Evolutionary conservation across 2,113 vertebrate species (phyloP), one percentile per base, ranked within the genome.

Genomic region (Malurus elegans): DNA sequence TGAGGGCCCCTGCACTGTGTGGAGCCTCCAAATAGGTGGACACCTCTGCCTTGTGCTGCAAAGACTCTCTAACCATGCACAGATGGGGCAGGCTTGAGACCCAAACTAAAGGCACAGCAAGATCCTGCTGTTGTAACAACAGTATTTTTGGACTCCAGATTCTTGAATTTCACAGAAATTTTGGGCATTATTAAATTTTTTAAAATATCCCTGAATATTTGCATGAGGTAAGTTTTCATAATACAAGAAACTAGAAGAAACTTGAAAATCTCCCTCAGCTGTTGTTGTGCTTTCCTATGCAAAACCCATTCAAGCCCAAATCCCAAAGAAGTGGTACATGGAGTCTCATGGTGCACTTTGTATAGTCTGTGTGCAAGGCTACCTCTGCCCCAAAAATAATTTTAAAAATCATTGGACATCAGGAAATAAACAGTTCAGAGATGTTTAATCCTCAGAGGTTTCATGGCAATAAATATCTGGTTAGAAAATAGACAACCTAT

Each of bases 121-220:
- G 60, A 62, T 4, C 14, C 71, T 84, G 45, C 15, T 2, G 0
- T 66, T 1, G 0, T 51, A 50, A 32, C 34, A 50, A 32, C 12
- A 23, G 28, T 38, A 32, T 53, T 61, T 61, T 31, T 74, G 18
- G 32, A 48, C 9, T 81, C n/a, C 19, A 31, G 45, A 32, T 76
- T 70, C 51, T 62, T 19, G 15, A 47, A 9, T 62, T 66, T 71
- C 23, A 64, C 21, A 40, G 47, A 81, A 31, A 60, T 74, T 71
- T 70, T 26, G 18, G 28, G 10, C 9, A 36, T 72, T 1, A 44
- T 51, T 2, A 4, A 48, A 47, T 56, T 4, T n/a, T 17, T 57
- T 2, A 8, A 53, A 75, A 72, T 42, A 71, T 31, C 44, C 3
- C 7, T 8, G 53, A 65, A 32, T 61, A 14, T 23, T 18, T 65